phyloP scores from a whole-genome alignment of 2,888 invertebrate genomes.

The Melanchra persicariae region DNA sequence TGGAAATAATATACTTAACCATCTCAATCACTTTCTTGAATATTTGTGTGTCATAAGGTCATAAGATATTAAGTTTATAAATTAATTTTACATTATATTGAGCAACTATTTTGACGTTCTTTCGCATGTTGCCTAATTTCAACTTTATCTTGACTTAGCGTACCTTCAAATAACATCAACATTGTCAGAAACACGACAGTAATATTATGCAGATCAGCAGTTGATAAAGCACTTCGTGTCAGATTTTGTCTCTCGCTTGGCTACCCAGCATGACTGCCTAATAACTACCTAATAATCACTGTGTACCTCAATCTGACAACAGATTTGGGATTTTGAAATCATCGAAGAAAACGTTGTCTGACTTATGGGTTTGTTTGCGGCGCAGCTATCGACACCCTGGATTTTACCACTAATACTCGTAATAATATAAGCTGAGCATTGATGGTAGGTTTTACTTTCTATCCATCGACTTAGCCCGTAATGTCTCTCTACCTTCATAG shows the following conservation, averaged over 20 bases:
- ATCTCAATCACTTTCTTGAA: not conserved
- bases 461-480: too few relatives aligned
- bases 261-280: slow-evolving; percentile 13
- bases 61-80: not conserved
- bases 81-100: not conserved
- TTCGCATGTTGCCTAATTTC: not conserved
- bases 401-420: not conserved
- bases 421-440: not conserved
- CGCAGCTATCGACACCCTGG: too few relatives aligned
- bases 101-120: not conserved
- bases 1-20: not conserved
- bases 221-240: slow-evolving; percentile 20
- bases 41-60: not conserved
- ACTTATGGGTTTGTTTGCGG: not conserved
- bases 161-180: not conserved
- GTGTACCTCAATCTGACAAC: slow-evolving; percentile 38
- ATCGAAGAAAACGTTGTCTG: not conserved
- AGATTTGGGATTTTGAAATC: slow-evolving; percentile 22
- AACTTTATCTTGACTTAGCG: slow-evolving; percentile 6
- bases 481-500: too few relatives aligned
- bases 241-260: not conserved
- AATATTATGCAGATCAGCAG: slow-evolving; percentile 21
- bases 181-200: slow-evolving; percentile 19
- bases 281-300: slow-evolving; percentile 27
- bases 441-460: too few relatives aligned